Conservation (phyloP, 2,797 vertebrate species). For the Calcarius lapponicus region DNA sequence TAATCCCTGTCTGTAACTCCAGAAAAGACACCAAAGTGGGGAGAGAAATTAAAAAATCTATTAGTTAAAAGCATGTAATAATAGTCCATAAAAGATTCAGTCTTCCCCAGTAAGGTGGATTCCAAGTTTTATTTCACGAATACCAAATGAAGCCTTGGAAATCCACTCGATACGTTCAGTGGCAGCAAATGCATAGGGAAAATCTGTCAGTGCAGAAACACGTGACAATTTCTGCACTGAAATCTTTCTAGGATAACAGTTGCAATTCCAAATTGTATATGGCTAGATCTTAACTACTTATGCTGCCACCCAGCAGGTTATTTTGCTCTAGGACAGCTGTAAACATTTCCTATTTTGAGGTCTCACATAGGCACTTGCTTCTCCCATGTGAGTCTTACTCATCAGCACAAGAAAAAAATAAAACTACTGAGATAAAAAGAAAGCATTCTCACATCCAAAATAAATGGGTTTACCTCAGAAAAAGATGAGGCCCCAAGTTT, state of each 20-base stretch:
- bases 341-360: neutral
- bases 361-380: neutral
- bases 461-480: neutral
- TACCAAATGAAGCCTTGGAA: neutral
- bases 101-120: neutral
- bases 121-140: neutral
- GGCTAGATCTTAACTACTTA: neutral
- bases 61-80: neutral
- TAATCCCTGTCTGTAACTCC: neutral
- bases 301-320: neutral
- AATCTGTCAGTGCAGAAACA: neutral
- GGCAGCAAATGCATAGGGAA: neutral
- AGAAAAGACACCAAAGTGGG: neutral
- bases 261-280: neutral
- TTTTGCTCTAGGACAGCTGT: neutral
- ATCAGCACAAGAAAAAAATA: neutral
- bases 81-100: neutral
- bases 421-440: neutral
- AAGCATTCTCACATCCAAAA: neutral
- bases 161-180: neutral
- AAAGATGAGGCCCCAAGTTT: neutral
- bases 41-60: neutral
- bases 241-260: neutral
- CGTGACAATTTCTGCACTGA: neutral
- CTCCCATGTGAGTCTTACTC: neutral